Conservation (phyloP, 2,888 invertebrate genomes). For the Acanthosoma haemorrhoidale region DNA sequence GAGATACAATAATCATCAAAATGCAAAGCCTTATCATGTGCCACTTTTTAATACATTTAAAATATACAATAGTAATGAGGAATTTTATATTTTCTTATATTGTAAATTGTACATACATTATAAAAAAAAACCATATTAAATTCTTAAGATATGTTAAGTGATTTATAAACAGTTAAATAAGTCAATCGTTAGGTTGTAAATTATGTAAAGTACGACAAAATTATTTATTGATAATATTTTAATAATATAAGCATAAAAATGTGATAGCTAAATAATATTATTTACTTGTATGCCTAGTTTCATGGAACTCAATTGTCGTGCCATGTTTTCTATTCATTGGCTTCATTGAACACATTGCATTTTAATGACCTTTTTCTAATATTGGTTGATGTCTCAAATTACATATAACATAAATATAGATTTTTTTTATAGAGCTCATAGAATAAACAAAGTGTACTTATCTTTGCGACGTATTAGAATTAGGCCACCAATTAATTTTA, state of each 20-base stretch:
- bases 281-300: background rate
- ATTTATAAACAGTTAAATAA: background rate
- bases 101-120: background rate
- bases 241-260: slow-evolving; percentile 9
- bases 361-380: background rate
- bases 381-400: too few relatives aligned
- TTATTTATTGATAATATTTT: slow-evolving; percentile 11
- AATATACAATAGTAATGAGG: background rate
- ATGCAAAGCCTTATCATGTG: slow-evolving; percentile 16
- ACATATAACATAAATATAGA: too few relatives aligned
- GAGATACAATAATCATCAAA: slow-evolving; percentile 4
- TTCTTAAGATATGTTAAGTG: background rate
- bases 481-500: too few relatives aligned
- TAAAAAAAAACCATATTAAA: background rate
- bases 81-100: slow-evolving; percentile 7
- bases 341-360: background rate
- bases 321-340: background rate
- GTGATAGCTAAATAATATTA: background rate
- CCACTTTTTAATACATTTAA: slow-evolving; percentile 21
- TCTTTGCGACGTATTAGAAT: too few relatives aligned
- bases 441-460: too few relatives aligned
- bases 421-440: too few relatives aligned
- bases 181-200: slow-evolving; percentile 7
- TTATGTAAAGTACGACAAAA: slow-evolving; percentile 4
- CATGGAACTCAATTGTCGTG: background rate